Base-by-base conservation (phyloP, 1,140 invertebrate genomes). In the Sesamia nonagrioides region DNA sequence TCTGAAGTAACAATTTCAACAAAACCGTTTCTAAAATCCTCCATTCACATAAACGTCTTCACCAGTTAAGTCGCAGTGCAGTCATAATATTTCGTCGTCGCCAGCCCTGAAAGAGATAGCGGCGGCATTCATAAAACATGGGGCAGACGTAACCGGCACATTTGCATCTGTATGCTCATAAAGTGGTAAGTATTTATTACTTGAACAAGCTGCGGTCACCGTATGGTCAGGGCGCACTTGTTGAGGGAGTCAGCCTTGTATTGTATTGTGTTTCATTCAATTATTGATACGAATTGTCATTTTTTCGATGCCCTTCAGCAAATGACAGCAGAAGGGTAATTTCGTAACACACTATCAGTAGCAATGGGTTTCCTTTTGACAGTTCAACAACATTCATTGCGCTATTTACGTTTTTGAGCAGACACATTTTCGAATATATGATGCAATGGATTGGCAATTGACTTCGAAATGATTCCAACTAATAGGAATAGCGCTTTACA, bases 131-230 rank as follows among this genome's bases (percentile, higher is more conserved):
- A 58, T 73, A 73, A 73, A 73, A 17, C 52, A 37, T 13, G 33
- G 50, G 6, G 50, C 52, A 73, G 52, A 18, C 37, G 35, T 58
- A 37, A 27, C 56, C 37, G 40, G 45, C 13, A 42, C 73, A 50
- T 75, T 75, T 63, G 58, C 73, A 75, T 61, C 37, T 74, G 56
- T 74, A 75, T 75, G 58, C 15, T 8, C 40, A 61, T 18, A 60
- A 48, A 74, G 72, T 74, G 56, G 37, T 60, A 48, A 63, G 73
- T 60, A 60, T 60, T 73, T 73, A 73, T 73, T 73, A 60, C 71
- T 3, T 17, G 40, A 35, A 58, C 71, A 33, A 21, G 17, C 58
- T 56, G 71, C 11, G 73, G 56, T 50, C 42, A 27, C 15, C 27
- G 54, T 48, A 40, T 17, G 73, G 45, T 37, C 40, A 40, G 1